Base-by-base conservation (phyloP, 2,888 invertebrate species). In the Empis stercorea region DNA sequence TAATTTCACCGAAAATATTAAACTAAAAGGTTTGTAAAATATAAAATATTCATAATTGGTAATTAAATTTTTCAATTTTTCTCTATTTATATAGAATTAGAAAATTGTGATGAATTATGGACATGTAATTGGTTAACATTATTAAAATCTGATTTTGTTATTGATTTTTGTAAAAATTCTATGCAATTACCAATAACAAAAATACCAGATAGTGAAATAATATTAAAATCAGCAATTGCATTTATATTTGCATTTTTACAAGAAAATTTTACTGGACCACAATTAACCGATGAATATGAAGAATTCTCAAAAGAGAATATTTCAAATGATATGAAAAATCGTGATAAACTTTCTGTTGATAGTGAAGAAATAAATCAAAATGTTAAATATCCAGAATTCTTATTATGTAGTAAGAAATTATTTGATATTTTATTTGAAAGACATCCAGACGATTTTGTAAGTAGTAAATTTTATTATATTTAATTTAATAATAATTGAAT, bases 221-320 rank as follows among this genome's bases (percentile, higher is more conserved):
- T 52, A 10, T 45, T 59, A 10, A 32, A 59, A 2, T 51, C 78
- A 45, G 84, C 80, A 3, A 72, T 86, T 15, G 74, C 81, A 34
- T 74, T 80, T 54, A 68, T 87, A 27, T 71, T 84, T 44, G 73
- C 75, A 23, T 93, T 91, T 68, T 75, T 87, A 46, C 84, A 88
- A 63, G 74, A 74, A 45, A 93, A 93, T 68, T 92, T 87, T 77
- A 81, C 82, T 44, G 85, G 91, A 1, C 86, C 87, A 4, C 66
- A 73, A 39, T 61, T 74, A 27, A 59, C 73, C 1, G 59, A 72
- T 1, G 59, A 65, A 40, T 57, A 73, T 42, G 61, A 65, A 13
- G 59, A 71, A 32, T 73, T 72, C 55, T 51, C 52, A 32, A 57
- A 54, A 5, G 52, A 55, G 15, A 52, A 65, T 0, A 64, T 61